Base-by-base conservation (phyloP, 1,140 invertebrate species). In the Diabrotica undecimpunctata region DNA sequence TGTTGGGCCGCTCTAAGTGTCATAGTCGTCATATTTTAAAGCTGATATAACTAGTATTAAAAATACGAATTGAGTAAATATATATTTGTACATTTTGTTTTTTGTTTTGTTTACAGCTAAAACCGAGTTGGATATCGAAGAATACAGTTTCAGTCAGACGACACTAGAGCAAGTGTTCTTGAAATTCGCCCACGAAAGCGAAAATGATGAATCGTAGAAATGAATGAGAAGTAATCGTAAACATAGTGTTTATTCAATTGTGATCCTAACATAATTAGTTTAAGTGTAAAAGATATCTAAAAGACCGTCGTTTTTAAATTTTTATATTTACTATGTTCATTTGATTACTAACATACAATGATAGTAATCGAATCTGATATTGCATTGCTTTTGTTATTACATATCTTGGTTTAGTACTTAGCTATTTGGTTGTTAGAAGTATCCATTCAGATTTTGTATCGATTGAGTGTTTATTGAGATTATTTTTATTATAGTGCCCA, bases 111-210 rank as follows among this genome's bases (percentile, higher is more conserved):
- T 82, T 81, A 11, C 80, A 91, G 89, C 88, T 25, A 92, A 92
- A 80, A 77, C 83, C 55, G 85, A 86, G 70, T 78, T 90, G 63
- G 86, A 89, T 67, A 88, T 93, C 64, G 86, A 90, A 72, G 91
- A 93, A 73, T 93, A 93, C 80, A 90, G 89, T 69, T 91, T 93
- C 76, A 92, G 90, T 75, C 91, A 93, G 78, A 93, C 91, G 5
- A 93, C 90, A 0, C 74, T 93, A 70, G 91, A 94, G 75, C 91
- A 94, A 78, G 90, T 93, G 70, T 95, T 94, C 79, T 83, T 95
- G 52, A 89, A 92, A 77, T 93, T 93, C 77, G 91, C 91, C 60
- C 91, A 92, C 73, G 86, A 88, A 67, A 90, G 92, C 69, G 83
- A 87, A 46, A 46, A 46, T n/a, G 41, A 46, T n/a, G 41, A 46